Evolutionary conservation across 2,888 invertebrate genomes (phyloP), one percentile per base, ranked within the genome.

Genomic region (Carpatolechia fugitivella): DNA sequence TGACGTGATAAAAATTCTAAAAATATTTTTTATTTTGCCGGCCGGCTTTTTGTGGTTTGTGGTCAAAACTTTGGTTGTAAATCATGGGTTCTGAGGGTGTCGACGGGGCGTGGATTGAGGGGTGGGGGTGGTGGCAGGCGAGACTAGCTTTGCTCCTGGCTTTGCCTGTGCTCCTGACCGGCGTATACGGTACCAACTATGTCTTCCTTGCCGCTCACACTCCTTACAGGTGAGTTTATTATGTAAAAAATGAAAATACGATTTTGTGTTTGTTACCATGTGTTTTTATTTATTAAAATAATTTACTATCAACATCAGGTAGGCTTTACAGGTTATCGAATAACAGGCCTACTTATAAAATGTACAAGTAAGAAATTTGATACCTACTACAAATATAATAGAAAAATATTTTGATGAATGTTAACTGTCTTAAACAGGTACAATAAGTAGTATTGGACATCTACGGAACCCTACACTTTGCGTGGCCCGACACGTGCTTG

Each of bases 101-200:
- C 7, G 56, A 60, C 6, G 57, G 56, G n/a, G 55, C 59, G 54
- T 53, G 56, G 52, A 63, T 74, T 60, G 74, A 69, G 55, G 82
- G 85, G 38, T 85, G 83, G 81, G 85, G 86, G 40, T 67, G 81
- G 57, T 86, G 87, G 88, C 87, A 85, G 76, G 80, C 70, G 69
- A 77, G 86, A 60, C 74, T 87, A 72, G 85, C 86, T 66, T 64
- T 70, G 67, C 77, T 88, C 68, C 78, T 88, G 74, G 85, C 87
- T 62, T 70, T 92, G 70, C 85, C 84, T 18, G 84, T 85, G 71
- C 68, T 85, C 75, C 80, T 85, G 35, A 87, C 87, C 6, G 85
- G 88, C 56, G 78, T 85, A 54, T 88, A 87, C 70, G 81, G 84
- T 38, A 85, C 87, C 72, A 89, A 88, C 78, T 89, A 89, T 66